Evolutionary conservation across 2,113 vertebrate species (phyloP).

Genomic region (Motacilla tschutschensis): DNA sequence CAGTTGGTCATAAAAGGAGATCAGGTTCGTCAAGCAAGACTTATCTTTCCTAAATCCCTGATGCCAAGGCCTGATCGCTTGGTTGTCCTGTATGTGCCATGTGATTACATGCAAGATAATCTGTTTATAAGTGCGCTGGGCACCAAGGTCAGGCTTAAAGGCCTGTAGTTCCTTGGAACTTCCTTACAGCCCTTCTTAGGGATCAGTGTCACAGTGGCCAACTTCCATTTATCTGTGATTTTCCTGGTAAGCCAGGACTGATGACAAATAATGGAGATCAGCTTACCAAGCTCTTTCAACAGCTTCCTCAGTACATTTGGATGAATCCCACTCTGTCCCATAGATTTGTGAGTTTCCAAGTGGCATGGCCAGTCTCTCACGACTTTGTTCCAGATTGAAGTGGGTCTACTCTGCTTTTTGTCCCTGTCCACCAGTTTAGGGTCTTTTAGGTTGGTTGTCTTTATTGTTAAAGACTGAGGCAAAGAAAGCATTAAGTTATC

Average conservation of each 20-base stretch:
- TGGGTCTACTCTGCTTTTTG: background rate
- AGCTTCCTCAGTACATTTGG: background rate
- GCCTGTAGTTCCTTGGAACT: background rate
- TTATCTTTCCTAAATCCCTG: background rate
- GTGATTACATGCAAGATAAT: background rate
- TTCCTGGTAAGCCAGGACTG: background rate
- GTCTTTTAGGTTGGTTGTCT: too few relatives aligned
- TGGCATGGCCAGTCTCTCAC: background rate
- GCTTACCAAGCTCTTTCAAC: accelerated
- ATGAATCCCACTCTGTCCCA: background rate
- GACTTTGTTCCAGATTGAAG: background rate
- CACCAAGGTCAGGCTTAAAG: background rate
- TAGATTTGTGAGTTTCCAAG: background rate
- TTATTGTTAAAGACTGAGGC: background rate
- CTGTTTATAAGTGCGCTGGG: background rate
- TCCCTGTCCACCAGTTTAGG: background rate
- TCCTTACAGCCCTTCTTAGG: background rate
- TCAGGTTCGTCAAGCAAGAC: background rate
- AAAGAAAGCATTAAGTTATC: background rate
- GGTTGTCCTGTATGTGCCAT: background rate
- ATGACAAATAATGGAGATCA: background rate
- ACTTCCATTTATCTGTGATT: background rate
- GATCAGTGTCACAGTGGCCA: background rate
- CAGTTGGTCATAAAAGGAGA: background rate
- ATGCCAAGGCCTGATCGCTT: background rate